A percentile compares a stretch with the other conserved stretches of the same genome.
Evolutionary conservation across 2,888 invertebrate species (phyloP).

Genomic region (Noctua janthe): DNA sequence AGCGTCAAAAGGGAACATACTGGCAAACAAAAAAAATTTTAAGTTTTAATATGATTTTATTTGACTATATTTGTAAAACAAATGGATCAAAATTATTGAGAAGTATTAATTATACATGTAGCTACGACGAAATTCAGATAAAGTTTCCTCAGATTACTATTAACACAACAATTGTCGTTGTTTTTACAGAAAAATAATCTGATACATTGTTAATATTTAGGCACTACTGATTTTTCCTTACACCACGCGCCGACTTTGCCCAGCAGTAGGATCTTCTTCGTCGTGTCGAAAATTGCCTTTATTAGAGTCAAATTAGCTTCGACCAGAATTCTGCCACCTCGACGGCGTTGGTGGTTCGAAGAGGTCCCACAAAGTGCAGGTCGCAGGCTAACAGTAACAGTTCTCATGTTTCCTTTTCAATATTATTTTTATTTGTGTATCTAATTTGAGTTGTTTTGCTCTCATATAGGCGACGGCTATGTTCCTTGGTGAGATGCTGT

Average conservation of each 20-base stretch:
- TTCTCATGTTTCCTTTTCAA: neutral
- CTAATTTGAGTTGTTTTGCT: conserved; percentile 18
- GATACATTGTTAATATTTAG: no score
- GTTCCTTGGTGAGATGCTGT: conserved; percentile 98
- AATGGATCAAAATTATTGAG: no score
- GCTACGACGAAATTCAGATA: no score
- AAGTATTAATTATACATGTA: no score
- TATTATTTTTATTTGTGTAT: neutral
- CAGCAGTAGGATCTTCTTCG: neutral
- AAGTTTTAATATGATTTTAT: no score
- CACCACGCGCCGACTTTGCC: neutral
- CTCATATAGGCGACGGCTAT: conserved; percentile 94
- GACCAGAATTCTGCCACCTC: neutral
- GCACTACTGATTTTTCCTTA: no score
- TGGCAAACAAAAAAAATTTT: no score
- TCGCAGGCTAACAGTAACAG: neutral
- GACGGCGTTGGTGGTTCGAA: neutral
- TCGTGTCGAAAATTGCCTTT: neutral
- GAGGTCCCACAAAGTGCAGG: neutral
- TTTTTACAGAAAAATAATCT: no score
- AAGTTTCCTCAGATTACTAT: no score
- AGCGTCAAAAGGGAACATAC: no score
- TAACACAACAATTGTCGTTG: no score
- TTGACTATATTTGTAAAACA: no score
- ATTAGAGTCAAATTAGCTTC: neutral